Conservation (phyloP, 2,113 vertebrate species). For the Cryptotis parvus region DNA sequence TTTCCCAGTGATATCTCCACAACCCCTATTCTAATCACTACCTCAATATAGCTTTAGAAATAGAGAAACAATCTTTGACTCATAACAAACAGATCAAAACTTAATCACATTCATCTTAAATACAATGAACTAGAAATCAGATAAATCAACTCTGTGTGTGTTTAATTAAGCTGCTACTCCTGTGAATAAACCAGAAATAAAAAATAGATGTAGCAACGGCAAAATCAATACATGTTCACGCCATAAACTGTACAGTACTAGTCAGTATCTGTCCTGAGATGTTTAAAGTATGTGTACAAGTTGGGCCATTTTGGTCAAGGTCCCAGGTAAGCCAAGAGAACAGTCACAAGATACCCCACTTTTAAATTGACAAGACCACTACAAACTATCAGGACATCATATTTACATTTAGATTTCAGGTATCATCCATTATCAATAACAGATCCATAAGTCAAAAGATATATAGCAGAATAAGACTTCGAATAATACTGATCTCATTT, state of each 20-base stretch:
- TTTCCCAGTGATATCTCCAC: not conserved
- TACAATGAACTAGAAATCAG: not conserved
- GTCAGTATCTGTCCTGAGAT: not conserved
- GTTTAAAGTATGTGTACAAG: not conserved
- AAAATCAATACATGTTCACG: not conserved
- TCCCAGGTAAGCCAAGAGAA: not conserved
- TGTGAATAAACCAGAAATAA: too few relatives aligned
- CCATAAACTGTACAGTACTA: accelerated
- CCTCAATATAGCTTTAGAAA: not conserved
- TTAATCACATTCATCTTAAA: not conserved
- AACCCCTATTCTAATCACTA: too few relatives aligned
- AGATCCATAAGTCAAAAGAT: not conserved
- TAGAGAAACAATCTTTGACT: too few relatives aligned
- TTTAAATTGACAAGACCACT: not conserved
- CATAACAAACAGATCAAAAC: not conserved
- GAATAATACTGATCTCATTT: not conserved
- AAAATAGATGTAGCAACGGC: not conserved
- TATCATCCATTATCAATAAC: too few relatives aligned
- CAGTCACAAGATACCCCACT: not conserved
- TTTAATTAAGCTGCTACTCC: not conserved
- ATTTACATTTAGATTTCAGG: not conserved
- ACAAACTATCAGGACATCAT: not conserved
- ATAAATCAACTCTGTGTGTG: not conserved
- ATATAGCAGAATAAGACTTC: not conserved
- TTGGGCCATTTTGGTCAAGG: not conserved